phyloP scores from a whole-genome alignment of 2,113 vertebrate species.

The Rhinoderma darwinii region DNA sequence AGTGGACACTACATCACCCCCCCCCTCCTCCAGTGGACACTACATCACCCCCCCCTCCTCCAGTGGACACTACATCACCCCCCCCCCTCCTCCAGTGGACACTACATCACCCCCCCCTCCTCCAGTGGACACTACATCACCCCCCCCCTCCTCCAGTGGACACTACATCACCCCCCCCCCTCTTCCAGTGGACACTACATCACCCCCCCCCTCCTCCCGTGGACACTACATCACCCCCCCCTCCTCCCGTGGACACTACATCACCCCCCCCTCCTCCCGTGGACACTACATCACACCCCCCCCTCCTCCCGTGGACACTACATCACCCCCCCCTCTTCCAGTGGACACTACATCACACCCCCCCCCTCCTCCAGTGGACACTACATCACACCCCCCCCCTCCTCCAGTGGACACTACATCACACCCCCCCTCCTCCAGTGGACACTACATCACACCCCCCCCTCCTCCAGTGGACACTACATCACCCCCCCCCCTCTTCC shows the following conservation, averaged over 20 bases:
- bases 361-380: neutral
- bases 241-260: neutral
- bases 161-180: too few relatives aligned
- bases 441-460: neutral
- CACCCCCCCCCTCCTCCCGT: neutral
- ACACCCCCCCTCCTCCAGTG: neutral
- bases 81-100: neutral
- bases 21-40: neutral
- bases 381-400: neutral
- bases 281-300: too few relatives aligned
- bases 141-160: neutral
- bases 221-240: neutral
- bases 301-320: neutral
- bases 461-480: neutral
- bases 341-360: neutral
- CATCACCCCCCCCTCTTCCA: neutral
- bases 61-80: neutral
- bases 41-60: neutral
- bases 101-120: neutral
- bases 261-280: neutral
- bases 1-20: neutral
- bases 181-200: neutral
- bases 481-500: neutral
- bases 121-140: neutral
- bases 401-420: neutral